Evolutionary conservation across 2,888 invertebrate genomes (phyloP), one percentile per base, ranked within the genome.

Genomic region (Invenusta paracnida): DNA sequence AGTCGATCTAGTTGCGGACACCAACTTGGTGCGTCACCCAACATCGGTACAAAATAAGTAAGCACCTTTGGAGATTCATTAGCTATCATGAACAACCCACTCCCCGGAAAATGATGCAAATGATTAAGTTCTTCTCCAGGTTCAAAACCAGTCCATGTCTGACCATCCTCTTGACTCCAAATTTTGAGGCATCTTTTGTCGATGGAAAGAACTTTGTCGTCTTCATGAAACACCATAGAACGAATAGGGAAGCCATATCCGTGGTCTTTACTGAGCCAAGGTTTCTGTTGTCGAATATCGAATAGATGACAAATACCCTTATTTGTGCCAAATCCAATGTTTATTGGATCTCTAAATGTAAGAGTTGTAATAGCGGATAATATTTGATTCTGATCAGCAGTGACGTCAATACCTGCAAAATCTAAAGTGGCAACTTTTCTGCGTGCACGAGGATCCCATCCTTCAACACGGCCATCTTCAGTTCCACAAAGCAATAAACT

Each of bases 11-110:
- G 93, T 92, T 97, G 98, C 83, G 96, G 94, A 91, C 98, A 98
- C 99, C 99, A 99, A 89, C 94, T 94, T 0, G 99, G 99, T 0
- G 99, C 99, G 27, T 98, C 96, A 13, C 96, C 96, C 90, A 93
- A 88, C 92, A 87, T 93, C 0, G 98, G 98, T 88, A 98, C 94
- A 90, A 97, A 99, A 92, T 96, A 98, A 0, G 96, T 95, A 89
- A 95, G 94, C 93, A 99, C 96, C 93, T 98, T 97, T 30, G 95
- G 94, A 89, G 95, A 94, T 93, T 99, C 98, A 90, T 96, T 97
- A 0, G 98, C 97, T 91, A 98, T 94, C 92, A 99, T 96, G 88
- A 97, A 93, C 91, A 99, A 93, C 0, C 93, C 98, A 29, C 96
- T 95, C 86, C 95, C 94, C 28, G 96, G 96, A 88, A 96, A 94